Base-by-base conservation (phyloP, 2,888 invertebrate genomes). In the Hirudinaria manillensis region DNA sequence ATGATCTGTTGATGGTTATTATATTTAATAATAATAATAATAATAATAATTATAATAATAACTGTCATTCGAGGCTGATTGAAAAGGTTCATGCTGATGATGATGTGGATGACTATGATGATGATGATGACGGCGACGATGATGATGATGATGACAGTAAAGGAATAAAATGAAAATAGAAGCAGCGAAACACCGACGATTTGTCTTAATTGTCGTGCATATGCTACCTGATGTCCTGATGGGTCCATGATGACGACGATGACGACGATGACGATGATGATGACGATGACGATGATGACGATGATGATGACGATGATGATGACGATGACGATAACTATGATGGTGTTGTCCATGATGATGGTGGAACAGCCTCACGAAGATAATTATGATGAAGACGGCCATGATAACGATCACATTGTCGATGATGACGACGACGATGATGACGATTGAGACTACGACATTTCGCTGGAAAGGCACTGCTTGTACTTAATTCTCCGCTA, bases 271-370 rank as follows among this genome's bases (percentile, higher is more conserved):
- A 56, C 16, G 56, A 56, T 56, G 56, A 56, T 27, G 56, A 56
- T 56, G 56, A 56, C 16, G 56, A 56, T 56, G 56, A 56, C 56
- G 56, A 56, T 27, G 56, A 56, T 56, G 56, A 56, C 16, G 56
- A 56, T 56, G 56, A 56, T 27, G 56, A 56, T 56, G 56, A 56
- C 16, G 56, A 56, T 56, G 56, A 56, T 27, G 56, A 56, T 27
- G 56, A 56, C 16, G 56, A 56, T 56, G 56, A 56, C 13, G 56
- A 56, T 56, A 16, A 56, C 13, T 3, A 56, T 56, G 56, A 56
- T 56, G 56, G 13, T 56, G 56, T 4, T 27, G 56, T 7, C 13
- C 6, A 56, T 56, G 27, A 56, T 56, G 56, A 56, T 56, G 27
- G 6, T 27, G 56, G 13, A 4, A 16, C n/a, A n/a, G n/a, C n/a